Base-by-base conservation (phyloP, 2,113 vertebrate species). In the Chascanopsetta lugubris region DNA sequence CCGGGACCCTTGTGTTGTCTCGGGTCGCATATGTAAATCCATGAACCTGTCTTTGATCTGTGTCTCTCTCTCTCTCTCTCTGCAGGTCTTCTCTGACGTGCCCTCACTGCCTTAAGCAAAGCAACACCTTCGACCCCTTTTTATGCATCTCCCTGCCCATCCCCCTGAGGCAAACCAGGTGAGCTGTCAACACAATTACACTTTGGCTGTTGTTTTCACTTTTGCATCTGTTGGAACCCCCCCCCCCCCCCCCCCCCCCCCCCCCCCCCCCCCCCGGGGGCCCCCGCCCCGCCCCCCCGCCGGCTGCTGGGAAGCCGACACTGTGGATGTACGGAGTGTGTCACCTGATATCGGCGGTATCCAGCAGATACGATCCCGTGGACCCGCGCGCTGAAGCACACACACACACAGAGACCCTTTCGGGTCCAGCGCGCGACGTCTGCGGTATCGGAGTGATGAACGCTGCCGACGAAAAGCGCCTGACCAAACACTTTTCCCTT, bases 71-170 rank as follows among this genome's bases (percentile, higher is more conserved):
- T 51, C 17, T 43, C 12, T 43, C n/a, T 43, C 17, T 20, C 15
- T 43, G 62, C 83, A 98, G 97, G 84, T 98, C 96, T 24, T 98
- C 95, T 38, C 83, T 98, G 90, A 98, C 97, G 1, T 98, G 97
- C 70, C 96, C 97, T 38, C 96, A 97, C 84, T 98, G 97, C 90
- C 94, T 89, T 89, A 96, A 95, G 76, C 97, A 98, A 85, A 98
- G 97, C 92, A 98, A 97, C 93, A 98, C 97, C 76, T 98, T 97
- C 0, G 96, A 98, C 76, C 96, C 96, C 0, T 98, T 98, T 84
- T 88, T 94, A 55, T 98, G 96, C 29, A 94, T 98, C 83, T 98
- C 97, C 1, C 91, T 98, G 48, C 96, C 96, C 6, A 97, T 98
- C 70, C 95, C 97, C 0, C 89, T 96, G 48, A 94, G 94, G 47